Percentiles rank a stretch among this genome's conserved stretches.
phyloP scores from a whole-genome alignment of 2,797 vertebrate species.

The Phrynocephalus guinanensis region DNA sequence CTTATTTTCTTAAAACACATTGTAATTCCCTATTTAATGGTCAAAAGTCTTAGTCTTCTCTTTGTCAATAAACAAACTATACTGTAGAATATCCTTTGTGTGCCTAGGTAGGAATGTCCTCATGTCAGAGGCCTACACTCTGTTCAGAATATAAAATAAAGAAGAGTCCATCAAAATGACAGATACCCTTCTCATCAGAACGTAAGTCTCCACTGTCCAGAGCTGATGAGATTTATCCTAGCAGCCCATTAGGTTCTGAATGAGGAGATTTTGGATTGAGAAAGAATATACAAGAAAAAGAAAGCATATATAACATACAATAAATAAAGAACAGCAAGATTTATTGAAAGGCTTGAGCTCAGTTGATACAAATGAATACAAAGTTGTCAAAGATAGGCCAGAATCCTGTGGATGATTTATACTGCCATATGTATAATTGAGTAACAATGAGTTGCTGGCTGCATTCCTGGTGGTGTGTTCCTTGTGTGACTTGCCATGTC shows the following conservation, averaged over 20 bases:
- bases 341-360: conserved; percentile 6
- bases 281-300: conserved; percentile 9
- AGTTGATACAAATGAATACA: background rate
- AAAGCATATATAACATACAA: background rate
- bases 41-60: background rate
- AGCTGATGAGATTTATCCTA: background rate
- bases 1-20: background rate
- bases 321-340: conserved; percentile 2
- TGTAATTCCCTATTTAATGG: background rate
- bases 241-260: background rate
- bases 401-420: too few relatives aligned
- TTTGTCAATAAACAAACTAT: background rate
- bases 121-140: background rate
- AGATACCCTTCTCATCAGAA: background rate
- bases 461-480: too few relatives aligned
- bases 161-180: background rate
- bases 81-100: background rate
- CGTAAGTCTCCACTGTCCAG: background rate
- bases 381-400: background rate
- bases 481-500: too few relatives aligned
- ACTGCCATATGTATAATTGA: too few relatives aligned
- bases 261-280: background rate
- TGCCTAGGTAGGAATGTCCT: background rate
- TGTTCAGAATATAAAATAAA: background rate
- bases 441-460: too few relatives aligned